Base-by-base conservation (phyloP, 1,140 invertebrate genomes). In the Xylocopa sonorina region DNA sequence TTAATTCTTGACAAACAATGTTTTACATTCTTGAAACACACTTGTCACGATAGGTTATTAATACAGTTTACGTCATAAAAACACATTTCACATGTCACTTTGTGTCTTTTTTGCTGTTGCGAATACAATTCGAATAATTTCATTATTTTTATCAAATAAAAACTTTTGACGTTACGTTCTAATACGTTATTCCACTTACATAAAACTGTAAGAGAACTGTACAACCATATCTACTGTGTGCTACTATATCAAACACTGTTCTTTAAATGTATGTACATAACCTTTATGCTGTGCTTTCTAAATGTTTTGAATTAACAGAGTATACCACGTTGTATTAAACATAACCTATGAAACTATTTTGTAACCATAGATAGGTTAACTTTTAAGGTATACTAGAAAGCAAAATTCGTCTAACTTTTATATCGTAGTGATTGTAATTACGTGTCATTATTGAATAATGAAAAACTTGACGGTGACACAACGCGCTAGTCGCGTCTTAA, bases 391-490 rank as follows among this genome's bases (percentile, higher is more conserved):
- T 21, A 66, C 27, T 29, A 29, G 3, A 58, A 58, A 38, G 6
- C 38, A 50, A n/a, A n/a, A 34, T 43, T 43, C 1, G 1, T 9
- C 32, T 4, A 43, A 5, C 18, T 32, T 51, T 21, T 71, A 32
- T 43, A 16, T 2, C 3, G 7, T 12, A 24, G n/a, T n/a, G n/a
- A n/a, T 21, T 43, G 24, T 21, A 43, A 18, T 21, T 16, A 3
- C 3, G 21, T 3, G 3, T n/a, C 14, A 24, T 24, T 29, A 12
- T 67, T 69, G 21, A 83, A 82, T 16, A 60, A 92, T 92, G 90
- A 90, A 80, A 73, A 92, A 92, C 78, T 86, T 92, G 63, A 34
- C 68, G 10, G 63, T 92, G n/a, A 48, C 38, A 43, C 55, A 48
- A 51, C 60, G 57, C 14, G 27, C 24, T 12, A 32, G 55, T 53